These are phyloP conservation scores for Orthosia cruda DNA, from an alignment of 2,888 invertebrate genomes.

Conservation along the genomic window DNA sequence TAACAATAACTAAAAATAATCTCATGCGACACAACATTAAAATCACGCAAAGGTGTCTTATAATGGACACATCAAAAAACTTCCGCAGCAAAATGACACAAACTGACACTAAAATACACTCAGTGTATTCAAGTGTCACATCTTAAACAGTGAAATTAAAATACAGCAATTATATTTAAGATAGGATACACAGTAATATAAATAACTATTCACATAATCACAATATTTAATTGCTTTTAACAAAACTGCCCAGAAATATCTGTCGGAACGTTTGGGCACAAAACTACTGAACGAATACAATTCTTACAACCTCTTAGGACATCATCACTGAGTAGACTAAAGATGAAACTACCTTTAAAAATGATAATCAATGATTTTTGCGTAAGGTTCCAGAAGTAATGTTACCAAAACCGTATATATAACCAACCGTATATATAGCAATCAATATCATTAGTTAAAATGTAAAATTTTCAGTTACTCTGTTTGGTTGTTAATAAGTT, in stretches of 20 bases:
- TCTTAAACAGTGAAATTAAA: slow-evolving; percentile 1
- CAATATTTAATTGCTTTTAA: slow-evolving; percentile 34
- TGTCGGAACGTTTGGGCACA: not conserved
- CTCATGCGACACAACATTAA: not conserved
- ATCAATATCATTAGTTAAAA: not conserved
- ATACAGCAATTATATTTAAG: slow-evolving; percentile 16
- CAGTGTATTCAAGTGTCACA: slow-evolving; percentile 16
- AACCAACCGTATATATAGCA: not conserved
- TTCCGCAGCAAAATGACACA: not conserved
- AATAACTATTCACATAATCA: slow-evolving; percentile 46
- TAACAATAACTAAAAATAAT: not conserved
- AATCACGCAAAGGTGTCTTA: not conserved
- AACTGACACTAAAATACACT: slow-evolving; percentile 34
- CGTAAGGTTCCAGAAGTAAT: not conserved
- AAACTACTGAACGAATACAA: slow-evolving; percentile 7
- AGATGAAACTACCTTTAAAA: not conserved
- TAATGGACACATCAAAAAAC: not conserved
- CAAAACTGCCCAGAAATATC: not conserved
- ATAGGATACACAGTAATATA: slow-evolving; percentile 14
- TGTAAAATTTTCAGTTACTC: not conserved
- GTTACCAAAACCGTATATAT: not conserved
- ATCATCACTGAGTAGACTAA: not conserved
- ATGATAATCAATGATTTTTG: not conserved
- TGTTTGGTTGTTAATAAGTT: slow-evolving; percentile 10
- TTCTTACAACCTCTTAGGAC: not conserved